Base-by-base conservation (phyloP, 2,113 vertebrate genomes). In the Dolichallabes microphthalmus region DNA sequence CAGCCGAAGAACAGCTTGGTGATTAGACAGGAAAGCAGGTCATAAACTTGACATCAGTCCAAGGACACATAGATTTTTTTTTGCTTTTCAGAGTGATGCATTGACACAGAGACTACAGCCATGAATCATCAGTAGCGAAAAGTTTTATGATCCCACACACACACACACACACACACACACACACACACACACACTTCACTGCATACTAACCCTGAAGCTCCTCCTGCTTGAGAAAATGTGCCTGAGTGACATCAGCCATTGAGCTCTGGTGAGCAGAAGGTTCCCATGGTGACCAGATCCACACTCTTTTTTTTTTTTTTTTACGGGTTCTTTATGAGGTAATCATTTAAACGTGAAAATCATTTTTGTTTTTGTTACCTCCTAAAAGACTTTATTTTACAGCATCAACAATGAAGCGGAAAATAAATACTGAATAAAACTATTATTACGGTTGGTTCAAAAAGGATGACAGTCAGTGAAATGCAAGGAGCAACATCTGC, bases 221-320 rank as follows among this genome's bases (percentile, higher is more conserved):
- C 68, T 58, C 53, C 66, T 45, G 68, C 68, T 64, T 57, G 71
- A 75, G 57, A 64, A 75, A 84, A 76, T 13, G 53, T 27, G 63
- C 61, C 45, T 19, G 25, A 69, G 57, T 50, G 20, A 61, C 55
- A 83, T 82, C 53, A 83, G 55, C 22, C 55, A 27, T 73, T 45
- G 19, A 84, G n/a, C 60, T 63, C n/a, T 22, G 50, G 55, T 61
- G 74, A 83, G 71, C 39, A 75, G n/a, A 50, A 39, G 68, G 82
- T 76, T 84, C 27, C 73, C 57, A 84, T 84, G 58, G 39, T 25
- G 35, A 75, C 71, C 27, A 52, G 19, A 11, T 22, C 25, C 53
- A 35, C 15, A 12, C 58, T 53, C 45, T 76, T 45, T 61, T 20
- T 30, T n/a, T 30, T 17, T 19, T 30, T 9, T 20, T 66, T 55